phyloP scores from a whole-genome alignment of 2,888 invertebrate genomes.

The Tetragnatha montana region DNA sequence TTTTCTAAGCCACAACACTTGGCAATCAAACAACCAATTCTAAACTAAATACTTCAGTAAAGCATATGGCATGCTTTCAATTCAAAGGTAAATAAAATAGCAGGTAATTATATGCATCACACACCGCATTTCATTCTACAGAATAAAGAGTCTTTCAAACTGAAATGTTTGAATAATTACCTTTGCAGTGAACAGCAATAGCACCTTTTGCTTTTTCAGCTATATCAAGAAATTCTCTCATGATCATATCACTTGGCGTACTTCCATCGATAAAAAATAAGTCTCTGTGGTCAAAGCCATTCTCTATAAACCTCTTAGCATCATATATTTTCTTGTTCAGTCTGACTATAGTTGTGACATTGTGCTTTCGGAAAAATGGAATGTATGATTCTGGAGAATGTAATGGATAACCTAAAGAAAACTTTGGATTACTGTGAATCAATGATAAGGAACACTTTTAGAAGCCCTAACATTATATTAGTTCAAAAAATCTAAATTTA shows the following conservation, averaged over 20 bases:
- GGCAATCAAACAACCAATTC: too few relatives aligned
- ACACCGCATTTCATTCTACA: too few relatives aligned
- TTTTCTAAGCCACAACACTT: too few relatives aligned
- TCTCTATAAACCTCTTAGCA: slow-evolving; percentile 87
- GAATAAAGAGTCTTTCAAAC: not conserved
- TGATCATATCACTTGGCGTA: slow-evolving; percentile 91
- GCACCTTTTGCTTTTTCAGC: slow-evolving; percentile 92
- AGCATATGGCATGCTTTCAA: too few relatives aligned
- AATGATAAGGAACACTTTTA: not conserved
- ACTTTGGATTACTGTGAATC: too few relatives aligned
- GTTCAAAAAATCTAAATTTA: not conserved
- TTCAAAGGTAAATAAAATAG: too few relatives aligned
- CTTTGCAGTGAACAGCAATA: slow-evolving; percentile 98
- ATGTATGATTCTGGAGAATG: slow-evolving; percentile 97
- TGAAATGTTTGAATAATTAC: slow-evolving; percentile 76
- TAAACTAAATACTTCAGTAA: too few relatives aligned
- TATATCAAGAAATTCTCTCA: slow-evolving; percentile 90
- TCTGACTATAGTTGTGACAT: slow-evolving; percentile 89
- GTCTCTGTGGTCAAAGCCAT: slow-evolving; percentile 95
- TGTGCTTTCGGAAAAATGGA: slow-evolving; percentile 89
- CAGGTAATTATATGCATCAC: too few relatives aligned
- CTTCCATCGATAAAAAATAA: slow-evolving; percentile 98
- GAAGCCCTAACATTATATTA: not conserved
- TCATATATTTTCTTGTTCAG: slow-evolving; percentile 96
- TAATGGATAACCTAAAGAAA: slow-evolving; percentile 78